phyloP scores from a whole-genome alignment of 2,888 invertebrate genomes.

The Pseudoips prasinana region DNA sequence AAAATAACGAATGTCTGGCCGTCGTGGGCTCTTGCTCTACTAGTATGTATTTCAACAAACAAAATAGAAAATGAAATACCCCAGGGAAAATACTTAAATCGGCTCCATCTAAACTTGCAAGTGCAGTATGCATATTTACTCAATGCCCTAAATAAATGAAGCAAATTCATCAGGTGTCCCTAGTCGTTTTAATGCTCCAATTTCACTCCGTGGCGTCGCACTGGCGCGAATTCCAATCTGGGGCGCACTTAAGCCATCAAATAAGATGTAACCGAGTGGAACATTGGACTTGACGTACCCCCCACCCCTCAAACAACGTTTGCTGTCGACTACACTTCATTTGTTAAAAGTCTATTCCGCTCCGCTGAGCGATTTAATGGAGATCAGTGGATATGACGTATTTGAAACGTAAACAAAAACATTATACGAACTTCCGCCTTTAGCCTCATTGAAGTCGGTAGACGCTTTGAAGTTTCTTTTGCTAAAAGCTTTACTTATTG shows the following conservation, averaged over 20 bases:
- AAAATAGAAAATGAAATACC: too few relatives aligned
- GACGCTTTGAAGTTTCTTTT: constrained; percentile 18
- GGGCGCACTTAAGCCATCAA: constrained; percentile 63
- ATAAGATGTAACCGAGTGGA: constrained; percentile 56
- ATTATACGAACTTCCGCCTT: constrained; percentile 22
- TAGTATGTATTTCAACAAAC: too few relatives aligned
- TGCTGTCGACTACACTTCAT: constrained; percentile 46
- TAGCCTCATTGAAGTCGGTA: constrained; percentile 21
- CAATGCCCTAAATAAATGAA: constrained; percentile 19
- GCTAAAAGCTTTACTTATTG: too few relatives aligned
- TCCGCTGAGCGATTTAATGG: constrained; percentile 35
- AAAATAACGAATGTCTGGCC: too few relatives aligned
- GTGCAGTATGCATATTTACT: constrained; percentile 9
- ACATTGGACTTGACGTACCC: constrained; percentile 56
- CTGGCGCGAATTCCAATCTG: constrained; percentile 51
- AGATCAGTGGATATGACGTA: constrained; percentile 38
- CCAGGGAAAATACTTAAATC: too few relatives aligned
- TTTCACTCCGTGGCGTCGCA: constrained; percentile 30
- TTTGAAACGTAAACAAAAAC: constrained; percentile 37
- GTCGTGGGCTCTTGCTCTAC: too few relatives aligned
- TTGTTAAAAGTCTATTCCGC: constrained; percentile 48
- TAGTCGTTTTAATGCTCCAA: constrained; percentile 13
- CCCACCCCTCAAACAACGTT: constrained; percentile 38
- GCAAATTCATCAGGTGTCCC: constrained; percentile 32
- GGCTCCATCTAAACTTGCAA: too few relatives aligned